Conservation (phyloP, 1,140 invertebrate genomes). For the Bicyclus anynana region DNA sequence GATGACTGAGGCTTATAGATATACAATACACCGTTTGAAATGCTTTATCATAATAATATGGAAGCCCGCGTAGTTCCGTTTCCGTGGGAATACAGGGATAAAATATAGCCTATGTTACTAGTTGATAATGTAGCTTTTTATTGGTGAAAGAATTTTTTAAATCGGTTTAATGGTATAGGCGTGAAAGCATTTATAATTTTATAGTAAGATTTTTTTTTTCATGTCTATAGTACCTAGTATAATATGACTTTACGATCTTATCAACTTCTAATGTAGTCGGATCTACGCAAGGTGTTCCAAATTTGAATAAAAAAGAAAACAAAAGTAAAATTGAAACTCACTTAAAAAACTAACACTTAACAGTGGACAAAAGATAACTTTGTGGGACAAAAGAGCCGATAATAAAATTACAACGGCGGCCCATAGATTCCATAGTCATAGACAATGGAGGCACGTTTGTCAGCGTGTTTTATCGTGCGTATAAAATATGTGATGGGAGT, state of each 20-base stretch:
- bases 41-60: too few species aligned
- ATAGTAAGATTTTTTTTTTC: too few species aligned
- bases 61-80: too few species aligned
- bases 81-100: too few species aligned
- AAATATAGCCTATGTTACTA: too few species aligned
- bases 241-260: neutral
- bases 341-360: slow-evolving; percentile 43
- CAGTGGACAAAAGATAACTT: slow-evolving; percentile 45
- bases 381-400: slow-evolving; percentile 55
- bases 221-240: slow-evolving; percentile 5
- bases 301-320: slow-evolving; percentile 27
- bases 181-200: too few species aligned
- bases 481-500: slow-evolving; percentile 36
- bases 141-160: too few species aligned
- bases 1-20: too few species aligned
- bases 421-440: slow-evolving; percentile 3
- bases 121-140: too few species aligned
- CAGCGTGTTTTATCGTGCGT: slow-evolving; percentile 27
- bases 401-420: slow-evolving; percentile 48
- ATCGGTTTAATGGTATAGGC: too few species aligned
- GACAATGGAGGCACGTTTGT: slow-evolving; percentile 34
- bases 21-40: too few species aligned
- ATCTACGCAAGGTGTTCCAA: slow-evolving; percentile 17
- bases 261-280: slow-evolving; percentile 13
- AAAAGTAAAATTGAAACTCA: slow-evolving; percentile 35